Conservation (phyloP, 2,113 vertebrate genomes). For the Cephalophus harveyi region DNA sequence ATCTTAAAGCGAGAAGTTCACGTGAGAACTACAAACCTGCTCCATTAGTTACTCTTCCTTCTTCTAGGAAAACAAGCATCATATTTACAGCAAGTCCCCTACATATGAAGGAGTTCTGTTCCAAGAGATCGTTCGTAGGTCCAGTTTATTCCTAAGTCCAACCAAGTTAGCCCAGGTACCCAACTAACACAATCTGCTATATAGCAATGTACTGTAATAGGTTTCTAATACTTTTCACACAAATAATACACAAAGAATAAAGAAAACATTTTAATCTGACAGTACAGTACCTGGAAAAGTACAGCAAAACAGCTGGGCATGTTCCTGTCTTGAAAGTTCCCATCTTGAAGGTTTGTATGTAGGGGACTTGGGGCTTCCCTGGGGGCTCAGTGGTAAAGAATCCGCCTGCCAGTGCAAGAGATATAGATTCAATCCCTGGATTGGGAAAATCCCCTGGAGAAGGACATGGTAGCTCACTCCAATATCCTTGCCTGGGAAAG, state of each 20-base stretch:
- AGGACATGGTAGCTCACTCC: not conserved
- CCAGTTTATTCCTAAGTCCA: not conserved
- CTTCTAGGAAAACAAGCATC: not conserved
- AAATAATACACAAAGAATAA: not conserved
- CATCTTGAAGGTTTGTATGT: not conserved
- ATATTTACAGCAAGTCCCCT: not conserved
- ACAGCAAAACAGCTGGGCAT: not conserved
- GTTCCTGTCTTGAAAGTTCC: not conserved
- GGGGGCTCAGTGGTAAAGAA: not conserved
- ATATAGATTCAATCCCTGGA: not conserved
- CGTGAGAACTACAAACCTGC: rapidly evolving
- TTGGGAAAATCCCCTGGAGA: not conserved
- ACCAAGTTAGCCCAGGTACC: not conserved
- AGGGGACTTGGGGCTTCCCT: not conserved
- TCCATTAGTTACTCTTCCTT: not conserved
- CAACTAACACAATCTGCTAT: not conserved
- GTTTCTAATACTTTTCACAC: not conserved
- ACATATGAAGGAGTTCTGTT: not conserved
- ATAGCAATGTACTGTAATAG: not conserved
- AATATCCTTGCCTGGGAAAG: not conserved
- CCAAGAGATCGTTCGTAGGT: not conserved
- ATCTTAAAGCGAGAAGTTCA: not conserved
- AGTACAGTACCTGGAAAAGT: not conserved
- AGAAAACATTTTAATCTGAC: not conserved
- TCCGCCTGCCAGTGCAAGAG: not conserved